Percentiles rank a stretch among this genome's conserved stretches.
Conservation (phyloP, 2,113 vertebrate species). For the Ibidorhyncha struthersii region DNA sequence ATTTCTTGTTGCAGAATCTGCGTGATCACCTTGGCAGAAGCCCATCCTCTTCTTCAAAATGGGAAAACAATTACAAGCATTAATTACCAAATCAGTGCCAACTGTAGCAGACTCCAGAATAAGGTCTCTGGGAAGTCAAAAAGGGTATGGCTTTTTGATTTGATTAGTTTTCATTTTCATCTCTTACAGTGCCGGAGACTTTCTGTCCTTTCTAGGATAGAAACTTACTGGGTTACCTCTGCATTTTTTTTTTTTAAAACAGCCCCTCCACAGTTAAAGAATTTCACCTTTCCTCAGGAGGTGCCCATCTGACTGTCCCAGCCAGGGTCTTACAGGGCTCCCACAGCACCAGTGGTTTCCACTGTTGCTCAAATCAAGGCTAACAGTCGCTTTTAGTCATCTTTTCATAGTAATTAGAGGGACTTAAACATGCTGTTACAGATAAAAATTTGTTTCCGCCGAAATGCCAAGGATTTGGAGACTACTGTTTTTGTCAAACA, state of each 20-base stretch:
- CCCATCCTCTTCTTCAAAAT: conserved; percentile 90
- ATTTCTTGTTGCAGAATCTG: conserved; percentile 82
- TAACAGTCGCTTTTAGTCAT: fast-evolving
- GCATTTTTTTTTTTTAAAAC: not conserved
- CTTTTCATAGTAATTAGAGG: not conserved
- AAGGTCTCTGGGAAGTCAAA: conserved; percentile 98
- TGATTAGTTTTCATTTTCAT: not conserved
- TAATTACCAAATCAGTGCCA: conserved; percentile 94
- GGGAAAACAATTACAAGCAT: conserved; percentile 86
- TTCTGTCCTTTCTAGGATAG: not conserved
- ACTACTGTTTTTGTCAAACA: not conserved
- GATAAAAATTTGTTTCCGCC: not conserved
- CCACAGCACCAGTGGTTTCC: not conserved
- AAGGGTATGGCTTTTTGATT: conserved; percentile 78
- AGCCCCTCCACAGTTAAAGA: not conserved
- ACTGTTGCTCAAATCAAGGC: not conserved
- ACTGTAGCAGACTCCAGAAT: conserved; percentile 94
- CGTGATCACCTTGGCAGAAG: conserved; percentile 91
- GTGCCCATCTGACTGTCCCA: not conserved
- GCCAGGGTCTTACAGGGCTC: not conserved
- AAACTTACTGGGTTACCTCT: not conserved
- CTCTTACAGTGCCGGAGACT: not conserved
- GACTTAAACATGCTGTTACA: not conserved
- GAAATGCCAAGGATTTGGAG: not conserved
- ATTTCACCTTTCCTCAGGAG: not conserved